These are phyloP conservation scores for Agapornis roseicollis DNA, from an alignment of 2,113 vertebrate species.

Conservation along the genomic window DNA sequence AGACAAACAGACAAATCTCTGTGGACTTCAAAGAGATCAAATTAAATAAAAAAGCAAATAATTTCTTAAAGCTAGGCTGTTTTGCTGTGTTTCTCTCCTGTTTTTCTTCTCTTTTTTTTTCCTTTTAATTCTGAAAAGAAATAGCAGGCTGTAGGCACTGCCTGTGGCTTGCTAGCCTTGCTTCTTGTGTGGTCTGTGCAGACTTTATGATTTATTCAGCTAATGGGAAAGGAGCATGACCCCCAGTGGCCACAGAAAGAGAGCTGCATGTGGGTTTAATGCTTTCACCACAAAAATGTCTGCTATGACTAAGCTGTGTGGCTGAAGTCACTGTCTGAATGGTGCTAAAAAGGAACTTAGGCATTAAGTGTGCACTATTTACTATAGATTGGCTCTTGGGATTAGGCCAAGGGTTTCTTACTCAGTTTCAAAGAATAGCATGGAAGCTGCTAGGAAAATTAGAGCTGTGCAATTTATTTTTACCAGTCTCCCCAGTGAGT, in stretches of 20 bases:
- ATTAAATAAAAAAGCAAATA: conserved; percentile 19
- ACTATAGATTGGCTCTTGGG: conserved; percentile 86
- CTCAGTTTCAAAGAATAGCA: conserved; percentile 86
- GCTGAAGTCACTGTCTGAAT: conserved; percentile 86
- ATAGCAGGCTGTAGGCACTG: conserved; percentile 86
- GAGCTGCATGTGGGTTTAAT: conserved; percentile 99
- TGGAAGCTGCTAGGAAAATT: conserved; percentile 84
- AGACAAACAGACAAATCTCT: conserved; percentile 64
- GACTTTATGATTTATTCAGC: conserved; percentile 99
- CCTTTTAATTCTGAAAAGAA: conserved; percentile 85
- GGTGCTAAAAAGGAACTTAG: conserved; percentile 87
- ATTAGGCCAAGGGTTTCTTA: conserved; percentile 82
- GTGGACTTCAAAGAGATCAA: conserved; percentile 60
- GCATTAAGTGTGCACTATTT: conserved; percentile 86
- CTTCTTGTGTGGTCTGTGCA: conserved; percentile 99
- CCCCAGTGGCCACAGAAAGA: conserved; percentile 99
- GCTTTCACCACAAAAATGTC: conserved; percentile 99
- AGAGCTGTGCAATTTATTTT: conserved; percentile 81
- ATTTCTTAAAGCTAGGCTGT: conserved; percentile 69
- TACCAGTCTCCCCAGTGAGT: conserved; percentile 80
- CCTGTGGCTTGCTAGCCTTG: conserved; percentile 83
- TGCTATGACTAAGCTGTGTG: conserved; percentile 95
- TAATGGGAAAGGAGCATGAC: conserved; percentile 99
- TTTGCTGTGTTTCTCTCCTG: conserved; percentile 70
- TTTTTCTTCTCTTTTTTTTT: conserved; percentile 62